A percentile compares a stretch with the other conserved stretches of the same genome.
These are phyloP conservation scores for Calameuta filiformis DNA, from an alignment of 2,888 invertebrate genomes.

Conservation along the genomic window DNA sequence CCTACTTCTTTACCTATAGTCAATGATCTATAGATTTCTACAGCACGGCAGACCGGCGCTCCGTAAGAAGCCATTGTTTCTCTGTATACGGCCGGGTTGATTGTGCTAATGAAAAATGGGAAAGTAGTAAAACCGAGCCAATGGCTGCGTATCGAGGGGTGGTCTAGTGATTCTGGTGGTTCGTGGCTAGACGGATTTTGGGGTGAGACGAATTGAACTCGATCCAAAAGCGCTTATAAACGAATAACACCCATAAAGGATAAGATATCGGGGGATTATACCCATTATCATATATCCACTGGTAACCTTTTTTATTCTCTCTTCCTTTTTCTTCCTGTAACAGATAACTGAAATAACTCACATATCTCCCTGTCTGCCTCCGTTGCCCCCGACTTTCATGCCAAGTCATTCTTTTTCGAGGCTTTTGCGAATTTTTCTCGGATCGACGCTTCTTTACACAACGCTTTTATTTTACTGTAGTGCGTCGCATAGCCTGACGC, in stretches of 20 bases:
- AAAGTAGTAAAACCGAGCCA: conserved; percentile 42
- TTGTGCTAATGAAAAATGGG: conserved; percentile 56
- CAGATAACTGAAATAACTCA: not conserved
- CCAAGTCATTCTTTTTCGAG: not conserved
- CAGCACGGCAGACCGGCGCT: conserved; percentile 8
- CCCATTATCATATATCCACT: conserved; percentile 47
- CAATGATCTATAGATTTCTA: conserved; percentile 41
- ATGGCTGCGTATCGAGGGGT: conserved; percentile 26
- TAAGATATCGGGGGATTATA: conserved; percentile 51
- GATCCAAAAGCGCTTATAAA: conserved; percentile 56
- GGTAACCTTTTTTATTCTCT: conserved; percentile 16
- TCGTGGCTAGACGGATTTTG: conserved; percentile 1
- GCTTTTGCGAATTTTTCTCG: not conserved
- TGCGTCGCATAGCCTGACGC: not conserved
- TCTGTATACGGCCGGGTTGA: conserved; percentile 33
- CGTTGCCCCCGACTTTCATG: not conserved
- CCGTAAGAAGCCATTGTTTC: conserved; percentile 45
- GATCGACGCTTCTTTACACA: not conserved
- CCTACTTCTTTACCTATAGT: conserved; percentile 13
- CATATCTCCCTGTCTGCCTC: not conserved
- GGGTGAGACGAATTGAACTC: conserved; percentile 47
- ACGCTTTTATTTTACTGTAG: not conserved
- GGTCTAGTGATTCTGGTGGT: conserved; percentile 26
- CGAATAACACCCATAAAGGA: conserved; percentile 49
- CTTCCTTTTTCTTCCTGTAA: not conserved